Conservation (phyloP, 2,797 vertebrate genomes). For the Tauraco hartlaubi region DNA sequence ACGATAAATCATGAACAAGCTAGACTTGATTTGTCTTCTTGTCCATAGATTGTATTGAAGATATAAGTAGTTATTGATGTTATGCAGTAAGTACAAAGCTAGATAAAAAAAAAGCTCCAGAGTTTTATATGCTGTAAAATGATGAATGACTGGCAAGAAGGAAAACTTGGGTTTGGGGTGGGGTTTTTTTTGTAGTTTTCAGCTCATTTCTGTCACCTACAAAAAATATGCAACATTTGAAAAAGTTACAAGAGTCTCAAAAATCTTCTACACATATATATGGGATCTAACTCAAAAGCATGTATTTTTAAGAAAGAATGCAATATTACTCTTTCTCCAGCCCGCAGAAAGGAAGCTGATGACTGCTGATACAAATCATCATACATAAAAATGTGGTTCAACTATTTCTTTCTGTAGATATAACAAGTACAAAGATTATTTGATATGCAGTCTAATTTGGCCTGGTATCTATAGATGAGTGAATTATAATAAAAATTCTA, state of each 20-base stretch:
- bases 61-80: constrained; percentile 30
- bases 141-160: background rate
- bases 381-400: background rate
- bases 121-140: background rate
- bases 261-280: background rate
- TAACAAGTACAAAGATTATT: background rate
- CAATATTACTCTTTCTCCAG: background rate
- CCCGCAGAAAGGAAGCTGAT: background rate
- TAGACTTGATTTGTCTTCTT: background rate
- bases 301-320: background rate
- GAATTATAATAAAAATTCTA: constrained; percentile 49
- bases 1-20: constrained; percentile 33
- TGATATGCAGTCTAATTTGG: constrained; percentile 13
- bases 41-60: background rate
- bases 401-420: background rate
- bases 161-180: background rate
- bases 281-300: background rate
- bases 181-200: background rate
- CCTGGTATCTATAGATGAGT: constrained; percentile 43
- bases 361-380: background rate
- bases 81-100: background rate
- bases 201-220: background rate
- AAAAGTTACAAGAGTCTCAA: background rate
- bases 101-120: background rate
- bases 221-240: background rate